A percentile compares a stretch with the other conserved stretches of the same genome.
These are phyloP conservation scores for Spongilla lacustris DNA, from an alignment of 37 sponge, comb jelly and placozoan genomes.

Conservation along the genomic window DNA sequence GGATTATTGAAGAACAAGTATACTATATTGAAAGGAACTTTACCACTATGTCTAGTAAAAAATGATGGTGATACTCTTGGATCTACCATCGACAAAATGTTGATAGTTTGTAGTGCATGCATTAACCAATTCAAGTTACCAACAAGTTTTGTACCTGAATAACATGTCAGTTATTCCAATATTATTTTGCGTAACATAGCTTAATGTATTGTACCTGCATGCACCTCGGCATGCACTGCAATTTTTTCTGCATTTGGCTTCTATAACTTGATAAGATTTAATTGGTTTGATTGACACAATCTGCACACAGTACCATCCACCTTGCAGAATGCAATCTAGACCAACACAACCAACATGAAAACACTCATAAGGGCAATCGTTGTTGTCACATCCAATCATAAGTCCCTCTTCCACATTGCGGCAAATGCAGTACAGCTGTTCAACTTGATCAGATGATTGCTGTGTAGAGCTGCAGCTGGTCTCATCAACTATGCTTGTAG, in stretches of 20 bases:
- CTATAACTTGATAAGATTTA: no score
- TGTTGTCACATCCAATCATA: constrained; percentile 48
- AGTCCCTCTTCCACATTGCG: not conserved
- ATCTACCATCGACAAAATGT: constrained; percentile 43
- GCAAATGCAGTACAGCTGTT: not conserved
- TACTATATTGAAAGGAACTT: constrained; percentile 22
- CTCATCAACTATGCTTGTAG: no score
- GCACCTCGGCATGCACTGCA: no score
- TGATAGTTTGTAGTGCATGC: constrained; percentile 51
- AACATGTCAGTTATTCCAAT: no score
- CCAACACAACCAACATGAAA: constrained; percentile 37
- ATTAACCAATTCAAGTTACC: constrained; percentile 16
- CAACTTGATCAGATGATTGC: not conserved
- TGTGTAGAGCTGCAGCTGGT: no score
- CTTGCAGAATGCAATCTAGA: not conserved
- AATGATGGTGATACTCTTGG: constrained; percentile 10
- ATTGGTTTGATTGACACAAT: constrained; percentile 24
- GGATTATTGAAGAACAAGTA: constrained; percentile 46
- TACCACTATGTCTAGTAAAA: constrained; percentile 18
- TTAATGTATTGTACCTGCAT: no score
- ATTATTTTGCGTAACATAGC: not conserved
- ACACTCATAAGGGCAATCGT: constrained; percentile 26
- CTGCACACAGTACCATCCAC: constrained; percentile 5
- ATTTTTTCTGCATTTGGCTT: no score
- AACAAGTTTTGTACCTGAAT: not conserved